Evolutionary conservation across 37 sponge, comb jelly and placozoan species (phyloP), one percentile per base, ranked within the genome.

Genomic region (Aphrocallistes beatrix): DNA sequence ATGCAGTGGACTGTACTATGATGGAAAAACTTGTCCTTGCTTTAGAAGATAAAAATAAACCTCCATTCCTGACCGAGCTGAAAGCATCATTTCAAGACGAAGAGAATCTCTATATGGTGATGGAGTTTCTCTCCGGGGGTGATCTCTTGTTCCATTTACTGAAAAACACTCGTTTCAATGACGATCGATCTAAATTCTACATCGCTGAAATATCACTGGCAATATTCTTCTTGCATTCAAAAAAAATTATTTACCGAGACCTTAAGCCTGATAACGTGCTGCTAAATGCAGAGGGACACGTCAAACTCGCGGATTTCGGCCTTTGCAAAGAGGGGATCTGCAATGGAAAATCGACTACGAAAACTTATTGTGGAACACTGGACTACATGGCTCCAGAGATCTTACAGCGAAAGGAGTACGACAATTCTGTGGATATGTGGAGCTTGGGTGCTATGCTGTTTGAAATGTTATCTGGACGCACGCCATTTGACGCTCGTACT

Each of bases 51-150:
- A 60, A 60, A 13, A 60, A 60, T 13, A 60, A 60, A 60, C 75
- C 75, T 19, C 75, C 75, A 1, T 60, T 60, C 34, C 34, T 60
- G n/a, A 60, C 75, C 3, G 34, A 3, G 3, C 75, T 60, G 3
- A 60, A 60, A 60, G 21, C 75, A 25, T 60, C 75, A 60, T 60
- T 60, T 28, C 75, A 60, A 28, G 75, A 60, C n/a, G 32, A 60
- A 60, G 75, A 60, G 25, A 60, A 60, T 28, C 75, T 60, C 75
- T 60, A 60, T 30, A 60, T 60, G 75, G 75, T 60, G 75, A 60
- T 60, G 75, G 75, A 60, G 75, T 60, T 60, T 28, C 75, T 60
- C 25, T 30, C 75, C 21, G 75, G 75, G n/a, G 75, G 75, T 25
- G 75, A 60, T 60, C 34, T 60, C 8, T 28, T 60, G n/a, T 60